These are phyloP conservation scores for Mycteria americana DNA, from an alignment of 2,797 vertebrate species.

Conservation along the genomic window DNA sequence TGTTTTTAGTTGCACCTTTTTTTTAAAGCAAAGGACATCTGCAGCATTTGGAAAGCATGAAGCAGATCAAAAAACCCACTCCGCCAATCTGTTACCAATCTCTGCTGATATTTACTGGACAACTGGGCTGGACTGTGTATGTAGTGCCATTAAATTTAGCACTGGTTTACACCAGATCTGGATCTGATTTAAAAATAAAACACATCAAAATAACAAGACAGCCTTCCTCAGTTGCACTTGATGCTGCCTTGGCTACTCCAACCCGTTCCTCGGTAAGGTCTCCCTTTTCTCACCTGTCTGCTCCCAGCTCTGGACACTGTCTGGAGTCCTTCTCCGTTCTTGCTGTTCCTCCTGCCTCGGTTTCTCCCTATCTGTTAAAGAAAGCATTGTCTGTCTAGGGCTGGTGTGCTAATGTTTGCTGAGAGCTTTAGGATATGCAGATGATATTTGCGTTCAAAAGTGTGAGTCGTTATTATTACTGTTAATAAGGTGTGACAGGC, in stretches of 20 bases:
- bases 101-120: not conserved
- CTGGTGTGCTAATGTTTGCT: not conserved
- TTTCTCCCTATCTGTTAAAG: not conserved
- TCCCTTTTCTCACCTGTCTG: not conserved
- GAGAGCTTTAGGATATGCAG: not conserved
- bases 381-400: not conserved
- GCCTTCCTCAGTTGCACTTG: not conserved
- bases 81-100: not conserved
- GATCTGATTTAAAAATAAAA: not conserved
- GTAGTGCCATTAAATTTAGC: not conserved
- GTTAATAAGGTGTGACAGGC: slow-evolving; percentile 24
- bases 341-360: not conserved
- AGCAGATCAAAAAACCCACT: not conserved
- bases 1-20: not conserved
- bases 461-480: not conserved
- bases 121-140: not conserved
- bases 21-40: not conserved
- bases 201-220: not conserved
- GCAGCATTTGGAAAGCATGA: not conserved
- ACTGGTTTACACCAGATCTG: not conserved
- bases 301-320: not conserved
- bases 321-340: not conserved
- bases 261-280: accelerated
- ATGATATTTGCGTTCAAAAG: not conserved
- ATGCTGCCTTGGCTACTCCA: not conserved